Base-by-base conservation (phyloP, 2,888 invertebrate species). In the Beris morrisii region DNA sequence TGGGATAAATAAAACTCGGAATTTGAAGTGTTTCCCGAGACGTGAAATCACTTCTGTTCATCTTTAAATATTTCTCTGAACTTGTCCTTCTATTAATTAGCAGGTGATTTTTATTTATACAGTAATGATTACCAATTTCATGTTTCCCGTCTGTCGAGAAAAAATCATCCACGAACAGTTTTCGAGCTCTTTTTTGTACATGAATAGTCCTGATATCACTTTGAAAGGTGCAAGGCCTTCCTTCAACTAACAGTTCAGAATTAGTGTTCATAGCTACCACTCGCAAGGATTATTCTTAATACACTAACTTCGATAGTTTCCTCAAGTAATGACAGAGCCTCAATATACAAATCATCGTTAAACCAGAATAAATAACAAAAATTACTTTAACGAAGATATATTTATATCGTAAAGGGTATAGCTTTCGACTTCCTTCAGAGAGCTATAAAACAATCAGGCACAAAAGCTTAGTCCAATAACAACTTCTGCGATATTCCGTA, bases 91-190 rank as follows among this genome's bases (percentile, higher is more conserved):
- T 48, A 30, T 32, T 57, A 22, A 22, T 55, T 45, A 28, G 13
- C 22, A 32, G 50, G n/a, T 70, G 71, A 70, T 73, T 68, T 71
- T 78, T 75, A 48, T 72, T 75, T 70, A 78, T 78, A 4, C 77
- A 74, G 74, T 77, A 79, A 73, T 80, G 75, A 73, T 80, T 79
- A n/a, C 75, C 80, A 55, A 79, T 74, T 66, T 78, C 78, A 63
- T 78, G 78, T 44, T 73, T 72, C 66, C 75, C 74, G 43, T 71
- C 68, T 7, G 63, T 63, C n/a, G 63, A 32, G 31, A 63, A 63
- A 43, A 53, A 63, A 9, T 32, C 63, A 22, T 53, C 13, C 38
- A 53, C 32, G 22, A 31, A 63, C n/a, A 63, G 12, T 22, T 63
- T 52, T 15, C 63, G 63, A 38, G 52, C 22, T 43, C 43, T 6